A percentile compares a stretch with the other conserved stretches of the same genome.
Conservation (phyloP, 2,797 vertebrate genomes). For the Hippoglossus hippoglossus region DNA sequence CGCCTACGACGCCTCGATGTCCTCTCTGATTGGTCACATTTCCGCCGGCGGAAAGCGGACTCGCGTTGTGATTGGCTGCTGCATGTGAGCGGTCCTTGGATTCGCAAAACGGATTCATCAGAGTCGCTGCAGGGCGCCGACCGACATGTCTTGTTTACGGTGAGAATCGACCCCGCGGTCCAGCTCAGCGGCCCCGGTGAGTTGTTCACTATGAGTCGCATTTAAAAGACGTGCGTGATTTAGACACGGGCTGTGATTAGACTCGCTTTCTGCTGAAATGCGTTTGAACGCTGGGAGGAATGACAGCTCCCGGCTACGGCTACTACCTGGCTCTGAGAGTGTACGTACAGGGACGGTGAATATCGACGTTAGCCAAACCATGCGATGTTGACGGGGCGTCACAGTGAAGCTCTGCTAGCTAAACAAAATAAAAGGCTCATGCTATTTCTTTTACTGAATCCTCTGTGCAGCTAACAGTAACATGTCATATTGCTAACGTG, state of each 20-base stretch:
- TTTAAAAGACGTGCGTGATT: rapidly evolving
- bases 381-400: neutral
- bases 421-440: no score
- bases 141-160: conserved; percentile 70
- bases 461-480: rapidly evolving
- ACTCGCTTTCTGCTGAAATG: neutral
- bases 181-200: conserved; percentile 49
- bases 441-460: rapidly evolving
- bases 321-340: conserved; percentile 58
- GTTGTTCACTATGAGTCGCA: neutral
- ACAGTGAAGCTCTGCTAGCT: neutral
- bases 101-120: conserved; percentile 58
- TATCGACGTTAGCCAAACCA: conserved; percentile 20
- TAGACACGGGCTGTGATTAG: rapidly evolving
- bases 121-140: conserved; percentile 63
- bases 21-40: conserved; percentile 58
- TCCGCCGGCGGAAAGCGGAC: conserved; percentile 27
- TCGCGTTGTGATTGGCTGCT: conserved; percentile 64
- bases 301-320: conserved; percentile 73
- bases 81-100: conserved; percentile 27
- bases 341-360: neutral
- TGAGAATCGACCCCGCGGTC: conserved; percentile 9
- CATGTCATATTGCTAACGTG: neutral
- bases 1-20: rapidly evolving
- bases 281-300: neutral